Conservation (phyloP, 92 coral and sea anemone species). For the Epizoanthus illoricatus region DNA sequence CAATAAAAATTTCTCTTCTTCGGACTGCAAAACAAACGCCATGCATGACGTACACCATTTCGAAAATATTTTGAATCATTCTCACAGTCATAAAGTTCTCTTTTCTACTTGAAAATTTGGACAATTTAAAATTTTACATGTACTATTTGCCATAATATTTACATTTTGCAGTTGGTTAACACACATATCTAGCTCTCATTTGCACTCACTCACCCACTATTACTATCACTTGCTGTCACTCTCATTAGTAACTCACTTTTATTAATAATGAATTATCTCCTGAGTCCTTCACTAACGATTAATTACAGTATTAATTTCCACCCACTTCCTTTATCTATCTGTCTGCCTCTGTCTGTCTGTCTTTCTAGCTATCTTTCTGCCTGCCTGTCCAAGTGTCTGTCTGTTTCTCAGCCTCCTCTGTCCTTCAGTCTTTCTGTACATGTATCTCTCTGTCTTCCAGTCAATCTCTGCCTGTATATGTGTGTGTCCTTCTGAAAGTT, state of each 20-base stretch:
- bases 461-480: not conserved
- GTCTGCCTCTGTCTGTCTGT: too few relatives aligned
- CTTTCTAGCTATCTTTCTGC: too few relatives aligned
- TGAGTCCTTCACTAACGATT: too few relatives aligned
- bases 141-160: too few relatives aligned
- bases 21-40: constrained; percentile 51
- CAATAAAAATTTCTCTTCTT: constrained; percentile 77
- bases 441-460: not conserved
- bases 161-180: too few relatives aligned
- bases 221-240: not conserved
- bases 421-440: not conserved
- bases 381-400: not conserved
- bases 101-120: not conserved
- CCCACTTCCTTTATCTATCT: too few relatives aligned
- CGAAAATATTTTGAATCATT: not conserved
- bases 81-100: not conserved
- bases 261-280: too few relatives aligned
- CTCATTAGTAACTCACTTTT: not conserved
- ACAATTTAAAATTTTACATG: too few relatives aligned
- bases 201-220: too few relatives aligned
- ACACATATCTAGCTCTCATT: too few relatives aligned
- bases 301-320: not conserved
- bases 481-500: not conserved
- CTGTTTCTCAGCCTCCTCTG: not conserved
- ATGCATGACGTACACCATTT: not conserved